Evolutionary conservation across 2,797 vertebrate species (phyloP), one percentile per base, ranked within the genome.

Genomic region (Rhinella marina): DNA sequence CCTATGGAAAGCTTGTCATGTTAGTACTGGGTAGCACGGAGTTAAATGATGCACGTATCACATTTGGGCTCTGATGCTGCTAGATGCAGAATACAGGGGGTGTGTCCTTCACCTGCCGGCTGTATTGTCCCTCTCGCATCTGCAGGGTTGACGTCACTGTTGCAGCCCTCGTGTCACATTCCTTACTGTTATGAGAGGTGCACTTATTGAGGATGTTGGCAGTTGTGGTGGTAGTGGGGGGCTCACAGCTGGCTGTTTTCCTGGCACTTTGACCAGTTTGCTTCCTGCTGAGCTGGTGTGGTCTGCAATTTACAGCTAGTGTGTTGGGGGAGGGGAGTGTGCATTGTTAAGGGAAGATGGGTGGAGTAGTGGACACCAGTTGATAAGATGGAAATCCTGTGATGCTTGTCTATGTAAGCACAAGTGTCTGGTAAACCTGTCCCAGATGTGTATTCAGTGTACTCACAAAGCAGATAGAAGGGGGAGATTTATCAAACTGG

Each of bases 141-240:
- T 52, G 70, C 54, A 27, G 50, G 72, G 86, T 14, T 88, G 82
- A 84, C 72, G 64, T 84, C 52, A 59, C 29, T 80, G 23, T 48
- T 84, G 62, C 32, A 50, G 81, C 21, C 75, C 70, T 66, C 14
- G n/a, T 87, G 50, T 62, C 48, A 76, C 62, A 78, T 62, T 68
- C 52, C 73, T 59, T 79, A 66, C 73, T 82, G 64, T 32, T 59
- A 8, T 61, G 68, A 77, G 50, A 82, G 23, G 48, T 64, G 17
- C 64, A 16, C 32, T 84, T 87, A 70, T 77, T 21, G 75, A 80
- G 84, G 84, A 66, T 56, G 57, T 77, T 2, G 32, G 70, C 64
- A 23, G 50, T 2, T 4, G 17, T 48, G 17, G 32, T 4, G n/a
- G n/a, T n/a, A 12, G 21, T n/a, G 25, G 17, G 82, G 56, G 83